phyloP scores from a whole-genome alignment of 2,888 invertebrate genomes.

The Hypselothyrea guttata region DNA sequence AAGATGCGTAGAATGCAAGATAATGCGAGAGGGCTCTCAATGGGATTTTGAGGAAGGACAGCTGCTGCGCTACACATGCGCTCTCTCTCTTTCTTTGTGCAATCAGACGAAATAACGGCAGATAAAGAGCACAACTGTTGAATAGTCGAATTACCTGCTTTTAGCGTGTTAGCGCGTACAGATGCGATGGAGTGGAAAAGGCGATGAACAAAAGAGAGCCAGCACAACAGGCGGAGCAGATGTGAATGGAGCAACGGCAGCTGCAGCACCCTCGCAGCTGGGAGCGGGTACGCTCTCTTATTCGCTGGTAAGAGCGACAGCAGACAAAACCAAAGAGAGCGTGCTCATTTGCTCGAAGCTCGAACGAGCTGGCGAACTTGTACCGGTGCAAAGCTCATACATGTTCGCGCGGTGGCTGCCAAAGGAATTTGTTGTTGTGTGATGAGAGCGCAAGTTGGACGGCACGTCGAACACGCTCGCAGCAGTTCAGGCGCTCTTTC shows the following conservation, averaged over 20 bases:
- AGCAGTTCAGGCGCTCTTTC: conserved; percentile 40
- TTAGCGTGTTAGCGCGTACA: conserved; percentile 14
- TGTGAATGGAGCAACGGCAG: conserved; percentile 41
- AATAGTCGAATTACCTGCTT: conserved; percentile 52
- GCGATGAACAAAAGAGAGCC: conserved; percentile 60
- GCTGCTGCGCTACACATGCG: conserved; percentile 69
- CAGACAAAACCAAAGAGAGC: conserved; percentile 6
- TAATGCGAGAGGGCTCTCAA: conserved; percentile 17
- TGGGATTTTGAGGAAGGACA: conserved; percentile 23
- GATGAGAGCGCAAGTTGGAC: conserved; percentile 1
- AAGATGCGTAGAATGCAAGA: conserved; percentile 35
- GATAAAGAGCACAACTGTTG: conserved; percentile 50
- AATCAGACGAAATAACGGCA: conserved; percentile 5
- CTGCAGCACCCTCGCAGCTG: conserved; percentile 28
- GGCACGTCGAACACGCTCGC: no score
- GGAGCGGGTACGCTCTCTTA: no score
- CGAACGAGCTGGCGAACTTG: no score
- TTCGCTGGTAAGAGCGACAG: background rate
- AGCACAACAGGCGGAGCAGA: conserved; percentile 38
- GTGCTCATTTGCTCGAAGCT: no score
- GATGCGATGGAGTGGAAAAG: conserved; percentile 54
- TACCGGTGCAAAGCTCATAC: no score
- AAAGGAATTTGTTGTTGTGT: no score
- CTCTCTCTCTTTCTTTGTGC: conserved; percentile 7
- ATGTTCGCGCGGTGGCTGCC: no score